phyloP scores from a whole-genome alignment of 2,888 invertebrate genomes.

The Bellardia bayeri region DNA sequence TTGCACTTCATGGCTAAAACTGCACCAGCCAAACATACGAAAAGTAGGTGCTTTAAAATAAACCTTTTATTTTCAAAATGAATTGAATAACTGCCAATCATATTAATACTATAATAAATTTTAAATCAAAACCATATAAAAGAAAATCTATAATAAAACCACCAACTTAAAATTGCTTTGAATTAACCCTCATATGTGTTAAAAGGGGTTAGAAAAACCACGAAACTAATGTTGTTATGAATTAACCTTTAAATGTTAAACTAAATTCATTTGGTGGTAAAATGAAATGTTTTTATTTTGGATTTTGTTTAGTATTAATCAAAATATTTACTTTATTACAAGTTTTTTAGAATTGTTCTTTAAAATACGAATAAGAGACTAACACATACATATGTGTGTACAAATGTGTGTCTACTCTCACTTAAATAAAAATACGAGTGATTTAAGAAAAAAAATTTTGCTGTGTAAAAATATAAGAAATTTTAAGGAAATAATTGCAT shows the following conservation, averaged over 20 bases:
- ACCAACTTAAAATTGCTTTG: conserved; percentile 6
- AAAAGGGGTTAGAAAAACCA: not conserved
- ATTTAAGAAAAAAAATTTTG: no score
- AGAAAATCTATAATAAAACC: conserved; percentile 21
- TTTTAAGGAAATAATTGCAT: no score
- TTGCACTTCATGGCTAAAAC: conserved; percentile 52
- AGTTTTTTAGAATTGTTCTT: no score
- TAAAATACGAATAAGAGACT: no score
- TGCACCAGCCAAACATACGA: conserved; percentile 15
- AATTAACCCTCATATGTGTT: conserved; percentile 2
- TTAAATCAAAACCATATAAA: conserved; percentile 16
- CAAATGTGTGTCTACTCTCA: no score
- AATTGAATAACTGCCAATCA: conserved; percentile 70
- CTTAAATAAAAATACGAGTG: no score
- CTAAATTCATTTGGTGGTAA: no score
- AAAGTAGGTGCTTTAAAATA: conserved; percentile 50
- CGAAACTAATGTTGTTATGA: not conserved
- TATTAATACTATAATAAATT: conserved; percentile 47
- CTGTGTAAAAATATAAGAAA: no score
- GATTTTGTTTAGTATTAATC: no score
- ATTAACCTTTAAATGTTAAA: not conserved
- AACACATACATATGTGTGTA: no score
- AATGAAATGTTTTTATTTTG: no score
- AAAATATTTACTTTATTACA: no score
- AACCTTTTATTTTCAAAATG: conserved; percentile 43